A percentile compares a stretch with the other conserved stretches of the same genome.
Evolutionary conservation across 2,888 invertebrate species (phyloP).

Genomic region (Nomada hirtipes): DNA sequence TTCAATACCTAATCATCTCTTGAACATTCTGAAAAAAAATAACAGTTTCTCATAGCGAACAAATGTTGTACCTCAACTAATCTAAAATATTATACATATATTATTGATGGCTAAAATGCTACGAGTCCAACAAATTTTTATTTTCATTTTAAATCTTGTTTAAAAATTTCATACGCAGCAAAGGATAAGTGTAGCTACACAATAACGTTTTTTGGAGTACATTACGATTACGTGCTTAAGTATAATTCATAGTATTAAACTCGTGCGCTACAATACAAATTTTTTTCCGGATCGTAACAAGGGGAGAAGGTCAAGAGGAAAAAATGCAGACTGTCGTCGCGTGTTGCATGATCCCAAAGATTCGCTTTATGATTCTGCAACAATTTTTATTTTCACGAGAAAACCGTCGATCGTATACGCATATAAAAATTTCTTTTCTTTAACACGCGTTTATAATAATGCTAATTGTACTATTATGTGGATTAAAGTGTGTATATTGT

Average conservation of each 20-base stretch:
- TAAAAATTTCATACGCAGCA: background rate
- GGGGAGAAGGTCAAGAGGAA: constrained; percentile 40
- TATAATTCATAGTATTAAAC: constrained; percentile 1
- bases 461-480: too few species aligned
- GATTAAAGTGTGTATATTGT: too few species aligned
- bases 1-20: constrained; percentile 73
- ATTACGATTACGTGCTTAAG: constrained; percentile 1
- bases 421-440: too few species aligned
- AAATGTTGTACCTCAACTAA: too few species aligned
- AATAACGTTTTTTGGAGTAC: too few species aligned
- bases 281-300: constrained; percentile 22
- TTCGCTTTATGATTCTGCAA: constrained; percentile 39
- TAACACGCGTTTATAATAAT: too few species aligned
- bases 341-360: constrained; percentile 24
- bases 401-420: too few species aligned
- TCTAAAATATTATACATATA: too few species aligned
- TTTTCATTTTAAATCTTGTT: too few species aligned
- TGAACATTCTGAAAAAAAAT: constrained; percentile 70
- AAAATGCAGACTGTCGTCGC: constrained; percentile 36
- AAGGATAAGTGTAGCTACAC: too few species aligned
- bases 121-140: too few species aligned
- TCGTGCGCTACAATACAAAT: constrained; percentile 10
- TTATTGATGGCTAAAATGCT: too few species aligned
- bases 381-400: background rate
- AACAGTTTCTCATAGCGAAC: constrained; percentile 2